Evolutionary conservation across 2,888 invertebrate species (phyloP), one percentile per base, ranked within the genome.

Genomic region (Marronus borbonicus): DNA sequence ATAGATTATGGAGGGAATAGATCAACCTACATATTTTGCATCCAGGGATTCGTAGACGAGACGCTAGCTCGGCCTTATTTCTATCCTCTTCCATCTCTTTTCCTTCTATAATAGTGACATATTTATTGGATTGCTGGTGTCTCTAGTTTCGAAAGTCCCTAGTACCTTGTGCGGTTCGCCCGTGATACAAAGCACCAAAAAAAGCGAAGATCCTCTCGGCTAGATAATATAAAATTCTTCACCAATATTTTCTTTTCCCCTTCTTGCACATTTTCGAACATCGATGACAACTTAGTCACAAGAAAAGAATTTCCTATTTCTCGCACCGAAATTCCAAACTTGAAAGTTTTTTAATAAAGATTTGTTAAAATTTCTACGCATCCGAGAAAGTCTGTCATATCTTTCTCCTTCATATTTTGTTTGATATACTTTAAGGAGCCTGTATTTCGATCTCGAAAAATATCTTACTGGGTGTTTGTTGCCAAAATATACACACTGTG

Each of bases 211-310:
- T 55, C 55, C 55, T 55, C 55, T 55, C 55, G 5, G 55, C 3
- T 20, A 55, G 55, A 55, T 55, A 55, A 55, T 55, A 55, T 55
- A 55, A 55, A 55, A 55, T 55, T 55, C 55, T 55, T 55, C 1
- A 14, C n/a, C 20, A 5, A n/a, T 1, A 55, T 60, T 60, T 66
- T 66, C 50, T 50, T 65, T 65, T 17, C 62, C 24, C 31, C 2
- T 60, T 68, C 50, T 68, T 68, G 50, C 28, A 24, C 24, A 50
- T 68, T 50, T 68, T 20, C 49, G 50, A 68, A 28, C 68, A 24
- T 10, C 68, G 68, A 44, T 68, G 50, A 50, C 68, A 50, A 50
- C 68, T 68, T 68, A 68, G 49, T 68, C 49, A 20, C 68, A 68
- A 20, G 49, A 68, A 50, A 68, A 36, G 36, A 68, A 24, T 68